A percentile compares a stretch with the other conserved stretches of the same genome.
These are phyloP conservation scores for Glossophaga mutica DNA, from an alignment of 2,797 vertebrate genomes.

Conservation along the genomic window DNA sequence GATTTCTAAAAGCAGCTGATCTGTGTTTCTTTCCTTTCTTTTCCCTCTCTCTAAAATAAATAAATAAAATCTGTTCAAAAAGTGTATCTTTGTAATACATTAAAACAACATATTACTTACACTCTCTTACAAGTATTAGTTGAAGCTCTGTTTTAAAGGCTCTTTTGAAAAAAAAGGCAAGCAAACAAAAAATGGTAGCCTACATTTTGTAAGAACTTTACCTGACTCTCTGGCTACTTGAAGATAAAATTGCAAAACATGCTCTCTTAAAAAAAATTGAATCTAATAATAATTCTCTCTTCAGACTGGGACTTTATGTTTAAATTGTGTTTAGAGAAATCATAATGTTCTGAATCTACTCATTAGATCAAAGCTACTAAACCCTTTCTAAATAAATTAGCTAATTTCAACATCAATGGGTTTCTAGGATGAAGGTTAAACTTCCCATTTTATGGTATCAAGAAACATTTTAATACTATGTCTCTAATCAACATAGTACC, in stretches of 20 bases:
- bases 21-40: too few species aligned
- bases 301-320: constrained; percentile 52
- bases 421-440: constrained; percentile 43
- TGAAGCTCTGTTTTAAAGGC: not conserved
- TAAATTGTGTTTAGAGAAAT: constrained; percentile 57
- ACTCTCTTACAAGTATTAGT: not conserved
- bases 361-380: constrained; percentile 59
- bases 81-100: not conserved
- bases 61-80: not conserved
- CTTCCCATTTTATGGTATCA: constrained; percentile 57
- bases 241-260: not conserved
- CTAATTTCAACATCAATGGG: constrained; percentile 63
- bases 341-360: constrained; percentile 18
- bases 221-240: constrained; percentile 14
- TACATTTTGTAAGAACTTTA: not conserved
- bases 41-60: too few species aligned
- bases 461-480: constrained; percentile 46
- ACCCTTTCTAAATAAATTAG: constrained; percentile 44
- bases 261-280: not conserved
- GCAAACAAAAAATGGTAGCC: not conserved
- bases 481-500: constrained; percentile 42
- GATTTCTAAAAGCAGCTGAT: too few species aligned
- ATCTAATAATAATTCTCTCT: not conserved
- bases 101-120: not conserved
- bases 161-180: not conserved